Conservation (phyloP, 2,888 invertebrate genomes). For the Oscheius onirici region DNA sequence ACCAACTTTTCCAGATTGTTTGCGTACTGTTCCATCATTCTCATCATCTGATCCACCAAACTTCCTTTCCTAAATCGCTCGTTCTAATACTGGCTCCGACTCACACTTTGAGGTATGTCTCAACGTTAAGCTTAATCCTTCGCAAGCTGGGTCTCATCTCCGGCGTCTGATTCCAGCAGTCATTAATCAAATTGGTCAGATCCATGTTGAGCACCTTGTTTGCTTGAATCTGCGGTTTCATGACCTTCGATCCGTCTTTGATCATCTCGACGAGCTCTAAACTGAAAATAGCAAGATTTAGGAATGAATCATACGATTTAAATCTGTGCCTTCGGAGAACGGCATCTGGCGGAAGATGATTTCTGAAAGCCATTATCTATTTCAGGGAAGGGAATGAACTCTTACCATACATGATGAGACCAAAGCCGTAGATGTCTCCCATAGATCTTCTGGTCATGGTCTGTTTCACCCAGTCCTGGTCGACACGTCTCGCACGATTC, state of each 20-base stretch:
- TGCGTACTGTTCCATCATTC: slow-evolving; percentile 64
- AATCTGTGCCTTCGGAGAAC: slow-evolving; percentile 61
- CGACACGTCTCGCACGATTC: slow-evolving; percentile 57
- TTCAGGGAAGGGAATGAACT: slow-evolving; percentile 34
- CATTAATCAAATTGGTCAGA: slow-evolving; percentile 52
- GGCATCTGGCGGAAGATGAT: slow-evolving; percentile 67
- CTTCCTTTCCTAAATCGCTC: slow-evolving; percentile 62
- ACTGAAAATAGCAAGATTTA: not conserved
- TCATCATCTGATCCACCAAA: slow-evolving; percentile 71
- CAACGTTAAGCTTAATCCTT: slow-evolving; percentile 65
- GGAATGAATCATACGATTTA: slow-evolving; percentile 39
- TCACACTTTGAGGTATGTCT: slow-evolving; percentile 60
- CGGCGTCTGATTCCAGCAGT: slow-evolving; percentile 61
- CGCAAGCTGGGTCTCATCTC: slow-evolving; percentile 62
- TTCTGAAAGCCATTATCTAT: slow-evolving; percentile 58
- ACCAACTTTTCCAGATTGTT: slow-evolving; percentile 71
- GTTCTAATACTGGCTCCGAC: not conserved
- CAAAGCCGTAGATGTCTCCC: slow-evolving; percentile 69
- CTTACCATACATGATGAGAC: slow-evolving; percentile 58
- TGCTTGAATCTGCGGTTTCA: slow-evolving; percentile 64
- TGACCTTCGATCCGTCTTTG: slow-evolving; percentile 52
- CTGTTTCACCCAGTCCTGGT: slow-evolving; percentile 57
- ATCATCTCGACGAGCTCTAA: slow-evolving; percentile 57
- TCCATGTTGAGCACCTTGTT: slow-evolving; percentile 58
- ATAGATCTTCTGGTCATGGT: slow-evolving; percentile 32